phyloP scores from a whole-genome alignment of 2,888 invertebrate genomes.

The Mantis religiosa region DNA sequence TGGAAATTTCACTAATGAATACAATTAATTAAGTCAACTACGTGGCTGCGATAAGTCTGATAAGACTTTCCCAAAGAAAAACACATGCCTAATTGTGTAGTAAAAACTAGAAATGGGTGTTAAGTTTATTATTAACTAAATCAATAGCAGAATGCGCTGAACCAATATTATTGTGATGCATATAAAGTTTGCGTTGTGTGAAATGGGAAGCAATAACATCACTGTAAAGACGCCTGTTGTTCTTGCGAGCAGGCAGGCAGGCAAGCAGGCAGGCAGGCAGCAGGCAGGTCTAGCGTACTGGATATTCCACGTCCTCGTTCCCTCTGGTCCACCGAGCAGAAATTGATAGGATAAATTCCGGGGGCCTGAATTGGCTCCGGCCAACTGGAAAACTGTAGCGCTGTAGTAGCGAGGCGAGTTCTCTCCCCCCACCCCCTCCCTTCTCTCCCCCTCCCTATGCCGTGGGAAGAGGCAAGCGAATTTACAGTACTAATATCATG shows the following conservation, averaged over 20 bases:
- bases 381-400: conserved; percentile 48
- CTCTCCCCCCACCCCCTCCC: conserved; percentile 19
- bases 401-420: conserved; percentile 15
- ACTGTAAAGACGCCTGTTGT: background rate
- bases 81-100: too few species aligned
- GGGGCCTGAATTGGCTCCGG: conserved; percentile 57
- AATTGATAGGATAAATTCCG: conserved; percentile 62
- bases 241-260: background rate
- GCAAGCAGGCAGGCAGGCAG: background rate
- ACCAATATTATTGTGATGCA: background rate
- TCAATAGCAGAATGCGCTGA: background rate
- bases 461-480: conserved; percentile 19
- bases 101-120: too few species aligned
- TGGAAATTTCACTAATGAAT: too few species aligned
- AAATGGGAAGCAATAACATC: background rate
- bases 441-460: background rate
- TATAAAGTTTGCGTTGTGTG: background rate
- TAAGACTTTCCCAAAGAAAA: background rate
- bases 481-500: conserved; percentile 17
- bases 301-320: background rate
- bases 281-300: background rate
- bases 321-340: conserved; percentile 55
- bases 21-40: too few species aligned
- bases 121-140: too few species aligned
- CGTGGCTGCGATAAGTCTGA: background rate